A percentile compares a stretch with the other conserved stretches of the same genome.
Conservation (phyloP, 2,888 invertebrate species). For the Diabrotica balteata region DNA sequence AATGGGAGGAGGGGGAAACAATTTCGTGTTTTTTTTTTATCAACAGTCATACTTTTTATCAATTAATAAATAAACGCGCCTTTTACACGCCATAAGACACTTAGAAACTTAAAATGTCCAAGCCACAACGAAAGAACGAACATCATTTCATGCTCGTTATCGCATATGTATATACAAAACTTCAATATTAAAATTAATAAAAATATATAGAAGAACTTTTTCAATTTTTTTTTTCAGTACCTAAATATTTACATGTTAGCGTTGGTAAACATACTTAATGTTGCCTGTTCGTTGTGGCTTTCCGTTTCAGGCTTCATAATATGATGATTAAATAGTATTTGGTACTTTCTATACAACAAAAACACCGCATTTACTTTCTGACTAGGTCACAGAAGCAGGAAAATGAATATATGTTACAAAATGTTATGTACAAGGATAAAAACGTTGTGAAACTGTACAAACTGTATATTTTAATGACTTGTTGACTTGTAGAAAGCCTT, state of each 20-base stretch:
- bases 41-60: constrained; percentile 33
- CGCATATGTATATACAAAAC: constrained; percentile 35
- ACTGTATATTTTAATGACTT: too few relatives aligned
- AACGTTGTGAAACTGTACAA: not conserved
- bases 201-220: constrained; percentile 32
- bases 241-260: constrained; percentile 36
- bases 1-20: constrained; percentile 38
- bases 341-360: not conserved
- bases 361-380: constrained; percentile 1
- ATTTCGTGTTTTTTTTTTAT: constrained; percentile 33
- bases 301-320: not conserved
- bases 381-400: not conserved
- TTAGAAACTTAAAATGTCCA: constrained; percentile 35
- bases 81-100: constrained; percentile 41
- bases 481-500: too few relatives aligned
- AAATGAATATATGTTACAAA: not conserved
- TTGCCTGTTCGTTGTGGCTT: constrained; percentile 43
- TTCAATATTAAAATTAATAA: constrained; percentile 36
- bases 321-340: constrained; percentile 12
- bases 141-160: too few relatives aligned
- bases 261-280: constrained; percentile 28
- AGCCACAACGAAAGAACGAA: constrained; percentile 46
- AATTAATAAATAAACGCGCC: constrained; percentile 47
- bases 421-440: not conserved
- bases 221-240: constrained; percentile 18